phyloP scores from a whole-genome alignment of 1,140 invertebrate genomes.

The Dolichoris vasculosae region DNA sequence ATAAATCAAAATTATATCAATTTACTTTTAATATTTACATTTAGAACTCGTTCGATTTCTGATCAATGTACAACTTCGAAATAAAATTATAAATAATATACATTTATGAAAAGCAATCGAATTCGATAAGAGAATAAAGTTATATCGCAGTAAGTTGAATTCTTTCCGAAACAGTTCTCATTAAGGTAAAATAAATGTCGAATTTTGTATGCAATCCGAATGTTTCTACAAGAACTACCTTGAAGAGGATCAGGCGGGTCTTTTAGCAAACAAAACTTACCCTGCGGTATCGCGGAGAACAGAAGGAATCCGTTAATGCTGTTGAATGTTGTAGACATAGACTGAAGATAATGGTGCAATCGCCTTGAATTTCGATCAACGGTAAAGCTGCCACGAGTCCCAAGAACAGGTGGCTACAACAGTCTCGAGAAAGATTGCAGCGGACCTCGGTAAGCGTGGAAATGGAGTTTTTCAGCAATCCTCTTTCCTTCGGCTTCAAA shows the following conservation, averaged over 20 bases:
- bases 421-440: background rate
- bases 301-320: slow-evolving; percentile 8
- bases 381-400: background rate
- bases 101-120: no score
- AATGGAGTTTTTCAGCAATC: slow-evolving; percentile 35
- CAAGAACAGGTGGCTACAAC: slow-evolving; percentile 31
- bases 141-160: background rate
- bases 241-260: background rate
- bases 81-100: no score
- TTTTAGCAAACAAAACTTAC: slow-evolving; percentile 5
- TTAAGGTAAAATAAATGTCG: background rate
- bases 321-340: background rate
- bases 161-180: background rate
- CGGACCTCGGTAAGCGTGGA: background rate
- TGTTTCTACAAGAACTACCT: background rate
- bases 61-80: no score
- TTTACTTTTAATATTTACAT: no score
- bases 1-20: no score
- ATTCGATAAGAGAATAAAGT: no score
- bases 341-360: slow-evolving; percentile 28
- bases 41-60: no score
- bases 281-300: background rate
- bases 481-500: slow-evolving; percentile 25
- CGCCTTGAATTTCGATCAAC: slow-evolving; percentile 44
- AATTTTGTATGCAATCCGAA: background rate